Evolutionary conservation across 2,797 vertebrate species (phyloP).

Genomic region (Notolabrus celidotus): DNA sequence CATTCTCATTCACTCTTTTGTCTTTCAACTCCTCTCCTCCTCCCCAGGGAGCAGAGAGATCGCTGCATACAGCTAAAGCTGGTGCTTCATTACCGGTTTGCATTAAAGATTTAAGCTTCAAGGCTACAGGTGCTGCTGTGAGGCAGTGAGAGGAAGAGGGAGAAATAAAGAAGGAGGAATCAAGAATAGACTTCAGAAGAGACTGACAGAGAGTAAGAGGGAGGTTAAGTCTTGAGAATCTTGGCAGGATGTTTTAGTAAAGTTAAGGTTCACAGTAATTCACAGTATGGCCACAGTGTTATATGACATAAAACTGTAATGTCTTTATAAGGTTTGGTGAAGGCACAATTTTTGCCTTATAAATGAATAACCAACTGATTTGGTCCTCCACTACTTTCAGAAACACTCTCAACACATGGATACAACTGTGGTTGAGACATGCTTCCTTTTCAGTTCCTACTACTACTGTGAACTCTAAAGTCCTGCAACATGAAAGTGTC

Average conservation of each 20-base stretch:
- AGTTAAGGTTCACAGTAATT: slow-evolving; percentile 24
- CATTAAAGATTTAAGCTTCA: slow-evolving; percentile 81
- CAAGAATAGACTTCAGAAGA: slow-evolving; percentile 11
- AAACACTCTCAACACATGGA: no score
- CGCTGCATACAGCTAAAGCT: slow-evolving; percentile 63
- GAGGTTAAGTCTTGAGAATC: background rate
- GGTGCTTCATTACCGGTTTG: slow-evolving; percentile 79
- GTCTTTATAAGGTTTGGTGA: no score
- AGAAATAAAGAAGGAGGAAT: background rate
- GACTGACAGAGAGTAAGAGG: background rate
- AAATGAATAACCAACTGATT: no score
- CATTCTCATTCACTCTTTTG: slow-evolving; percentile 58
- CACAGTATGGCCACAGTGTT: background rate
- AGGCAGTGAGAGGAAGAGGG: slow-evolving; percentile 16
- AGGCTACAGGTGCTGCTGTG: slow-evolving; percentile 64
- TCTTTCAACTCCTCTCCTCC: slow-evolving; percentile 54
- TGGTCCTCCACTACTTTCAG: no score
- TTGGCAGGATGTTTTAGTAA: slow-evolving; percentile 14
- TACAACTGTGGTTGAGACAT: no score
- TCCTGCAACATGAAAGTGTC: no score
- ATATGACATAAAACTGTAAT: background rate
- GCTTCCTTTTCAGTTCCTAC: no score
- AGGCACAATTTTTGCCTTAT: no score
- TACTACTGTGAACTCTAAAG: no score
- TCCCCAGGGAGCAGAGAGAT: slow-evolving; percentile 59